Conservation (phyloP, 2,797 vertebrate species). For the Eulemur rubriventer region DNA sequence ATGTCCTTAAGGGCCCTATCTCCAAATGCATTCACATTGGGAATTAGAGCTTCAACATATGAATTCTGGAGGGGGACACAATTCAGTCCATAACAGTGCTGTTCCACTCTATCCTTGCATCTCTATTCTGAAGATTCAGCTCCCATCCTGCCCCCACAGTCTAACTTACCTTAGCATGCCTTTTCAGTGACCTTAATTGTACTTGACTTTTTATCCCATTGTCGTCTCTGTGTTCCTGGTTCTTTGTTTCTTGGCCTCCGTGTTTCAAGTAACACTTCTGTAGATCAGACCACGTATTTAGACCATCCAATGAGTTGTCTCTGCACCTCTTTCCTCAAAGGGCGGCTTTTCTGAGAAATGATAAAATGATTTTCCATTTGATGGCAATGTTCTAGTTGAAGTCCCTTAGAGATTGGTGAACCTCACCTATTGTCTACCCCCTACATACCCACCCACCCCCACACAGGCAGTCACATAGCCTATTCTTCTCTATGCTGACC, state of each 20-base stretch:
- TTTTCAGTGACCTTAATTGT: background rate
- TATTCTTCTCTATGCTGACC: background rate
- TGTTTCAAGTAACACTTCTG: conserved; percentile 9
- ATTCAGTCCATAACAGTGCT: background rate
- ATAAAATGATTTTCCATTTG: conserved; percentile 9
- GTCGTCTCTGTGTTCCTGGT: background rate
- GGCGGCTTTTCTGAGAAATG: background rate
- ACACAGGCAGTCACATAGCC: background rate
- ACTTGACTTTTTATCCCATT: background rate
- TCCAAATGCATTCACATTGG: background rate
- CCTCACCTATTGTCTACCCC: background rate
- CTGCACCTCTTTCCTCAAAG: background rate
- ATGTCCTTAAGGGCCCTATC: background rate
- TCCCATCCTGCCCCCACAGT: background rate
- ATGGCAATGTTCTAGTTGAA: background rate
- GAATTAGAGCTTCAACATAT: background rate
- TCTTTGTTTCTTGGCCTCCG: background rate
- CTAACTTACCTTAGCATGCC: background rate
- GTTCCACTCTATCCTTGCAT: background rate
- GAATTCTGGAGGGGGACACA: background rate
- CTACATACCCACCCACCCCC: background rate
- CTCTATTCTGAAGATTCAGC: background rate
- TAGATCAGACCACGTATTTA: background rate
- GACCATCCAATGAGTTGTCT: background rate
- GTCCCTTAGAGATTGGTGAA: background rate